phyloP scores from a whole-genome alignment of 2,797 vertebrate genomes.

The Molossus molossus region DNA sequence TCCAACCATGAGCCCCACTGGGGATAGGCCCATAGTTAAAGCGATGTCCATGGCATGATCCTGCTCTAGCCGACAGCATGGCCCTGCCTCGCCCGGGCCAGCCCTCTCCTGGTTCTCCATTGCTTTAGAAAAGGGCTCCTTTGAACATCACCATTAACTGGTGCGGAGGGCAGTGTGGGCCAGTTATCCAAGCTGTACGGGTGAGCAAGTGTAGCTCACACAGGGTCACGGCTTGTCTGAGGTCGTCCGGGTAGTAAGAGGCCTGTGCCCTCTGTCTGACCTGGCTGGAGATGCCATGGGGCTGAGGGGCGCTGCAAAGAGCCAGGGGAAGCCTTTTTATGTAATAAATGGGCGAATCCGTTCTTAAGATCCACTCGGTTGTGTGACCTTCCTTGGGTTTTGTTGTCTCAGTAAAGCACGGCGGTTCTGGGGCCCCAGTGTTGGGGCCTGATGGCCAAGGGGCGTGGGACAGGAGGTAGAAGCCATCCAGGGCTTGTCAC shows the following conservation, averaged over 20 bases:
- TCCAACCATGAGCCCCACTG: not conserved
- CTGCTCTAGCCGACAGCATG: not conserved
- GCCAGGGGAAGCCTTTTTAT: not conserved
- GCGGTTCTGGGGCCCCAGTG: not conserved
- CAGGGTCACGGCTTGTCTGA: not conserved
- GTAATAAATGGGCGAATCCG: not conserved
- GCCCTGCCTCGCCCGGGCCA: fast-evolving
- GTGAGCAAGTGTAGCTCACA: not conserved
- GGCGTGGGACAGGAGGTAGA: not conserved
- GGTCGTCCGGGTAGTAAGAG: not conserved
- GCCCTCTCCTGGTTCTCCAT: not conserved
- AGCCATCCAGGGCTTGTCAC: slow-evolving; percentile 28
- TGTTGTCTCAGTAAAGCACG: not conserved
- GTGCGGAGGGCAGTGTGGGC: fast-evolving
- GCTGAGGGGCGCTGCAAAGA: not conserved
- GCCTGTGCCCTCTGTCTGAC: not conserved
- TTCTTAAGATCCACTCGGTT: not conserved
- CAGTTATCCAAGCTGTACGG: not conserved
- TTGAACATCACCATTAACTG: not conserved
- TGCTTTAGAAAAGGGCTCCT: not conserved
- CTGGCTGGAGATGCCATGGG: not conserved
- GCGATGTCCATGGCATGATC: fast-evolving
- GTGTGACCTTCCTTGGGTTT: not conserved
- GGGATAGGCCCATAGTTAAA: not conserved
- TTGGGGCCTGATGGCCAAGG: not conserved